Conservation (phyloP, 2,888 invertebrate genomes). For the Drosophila yooni region DNA sequence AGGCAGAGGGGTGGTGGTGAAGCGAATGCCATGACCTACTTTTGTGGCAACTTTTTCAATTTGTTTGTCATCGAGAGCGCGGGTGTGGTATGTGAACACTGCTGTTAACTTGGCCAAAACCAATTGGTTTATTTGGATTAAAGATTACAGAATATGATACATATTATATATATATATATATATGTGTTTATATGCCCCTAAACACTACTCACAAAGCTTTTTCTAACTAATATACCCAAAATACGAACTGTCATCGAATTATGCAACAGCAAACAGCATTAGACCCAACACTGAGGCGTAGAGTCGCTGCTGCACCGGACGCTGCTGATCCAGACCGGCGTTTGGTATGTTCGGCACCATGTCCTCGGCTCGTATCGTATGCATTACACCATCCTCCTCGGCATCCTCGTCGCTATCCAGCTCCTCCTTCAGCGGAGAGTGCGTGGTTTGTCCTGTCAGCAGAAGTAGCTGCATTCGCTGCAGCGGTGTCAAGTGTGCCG, state of each 20-base stretch:
- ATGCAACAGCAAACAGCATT: slow-evolving; percentile 51
- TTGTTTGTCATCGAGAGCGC: slow-evolving; percentile 59
- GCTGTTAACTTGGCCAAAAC: slow-evolving; percentile 46
- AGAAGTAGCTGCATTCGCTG: slow-evolving; percentile 62
- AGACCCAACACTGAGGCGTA: slow-evolving; percentile 49
- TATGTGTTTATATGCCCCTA: slow-evolving; percentile 33
- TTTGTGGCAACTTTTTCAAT: slow-evolving; percentile 72
- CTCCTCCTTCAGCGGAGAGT: background rate
- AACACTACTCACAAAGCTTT: slow-evolving; percentile 66
- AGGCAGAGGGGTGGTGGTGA: slow-evolving; percentile 22
- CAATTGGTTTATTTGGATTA: slow-evolving; percentile 70
- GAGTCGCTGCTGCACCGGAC: slow-evolving; percentile 25
- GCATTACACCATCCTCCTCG: slow-evolving; percentile 1
- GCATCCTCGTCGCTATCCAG: background rate
- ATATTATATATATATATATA: slow-evolving; percentile 41
- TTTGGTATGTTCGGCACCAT: slow-evolving; percentile 41
- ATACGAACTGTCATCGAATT: slow-evolving; percentile 12
- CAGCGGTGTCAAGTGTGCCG: slow-evolving; percentile 39
- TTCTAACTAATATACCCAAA: slow-evolving; percentile 43
- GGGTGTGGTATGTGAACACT: slow-evolving; percentile 10
- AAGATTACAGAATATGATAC: slow-evolving; percentile 53
- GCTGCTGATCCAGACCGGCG: slow-evolving; percentile 30
- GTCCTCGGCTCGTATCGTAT: slow-evolving; percentile 44
- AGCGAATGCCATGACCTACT: slow-evolving; percentile 72
- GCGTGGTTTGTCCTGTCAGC: slow-evolving; percentile 45